Conservation (phyloP, 2,113 vertebrate species). For the Upupa epops region DNA sequence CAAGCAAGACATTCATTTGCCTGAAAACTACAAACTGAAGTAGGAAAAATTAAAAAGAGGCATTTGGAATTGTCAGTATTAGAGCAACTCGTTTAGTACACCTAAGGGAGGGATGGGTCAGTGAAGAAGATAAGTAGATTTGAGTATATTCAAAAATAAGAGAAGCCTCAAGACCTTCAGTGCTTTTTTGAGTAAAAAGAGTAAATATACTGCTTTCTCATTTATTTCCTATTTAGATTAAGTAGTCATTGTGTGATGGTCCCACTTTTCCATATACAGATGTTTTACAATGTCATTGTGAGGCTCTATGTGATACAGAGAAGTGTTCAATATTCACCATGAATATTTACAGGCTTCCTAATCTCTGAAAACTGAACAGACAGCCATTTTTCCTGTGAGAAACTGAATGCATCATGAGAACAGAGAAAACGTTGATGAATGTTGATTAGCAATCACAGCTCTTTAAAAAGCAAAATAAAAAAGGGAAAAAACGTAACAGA, state of each 20-base stretch:
- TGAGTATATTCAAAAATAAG: background rate
- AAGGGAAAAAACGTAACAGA: background rate
- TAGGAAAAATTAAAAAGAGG: background rate
- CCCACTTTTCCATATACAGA: background rate
- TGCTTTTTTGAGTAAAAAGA: background rate
- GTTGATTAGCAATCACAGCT: constrained; percentile 2
- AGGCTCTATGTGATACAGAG: background rate
- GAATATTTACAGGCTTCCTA: background rate
- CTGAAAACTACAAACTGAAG: background rate
- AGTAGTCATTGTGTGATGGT: background rate
- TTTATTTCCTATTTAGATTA: background rate
- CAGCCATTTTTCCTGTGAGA: background rate
- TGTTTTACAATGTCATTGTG: background rate
- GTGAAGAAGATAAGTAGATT: background rate
- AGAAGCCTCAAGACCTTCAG: background rate
- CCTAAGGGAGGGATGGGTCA: background rate
- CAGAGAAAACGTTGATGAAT: background rate
- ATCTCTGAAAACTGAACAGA: background rate
- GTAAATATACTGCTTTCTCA: background rate
- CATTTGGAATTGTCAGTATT: background rate
- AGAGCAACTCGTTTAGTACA: background rate
- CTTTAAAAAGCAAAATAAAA: background rate
- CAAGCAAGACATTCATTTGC: background rate
- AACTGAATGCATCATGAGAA: constrained; percentile 2
- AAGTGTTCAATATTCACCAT: constrained; percentile 23